Base-by-base conservation (phyloP, 2,888 invertebrate species). In the Pteria penguin region DNA sequence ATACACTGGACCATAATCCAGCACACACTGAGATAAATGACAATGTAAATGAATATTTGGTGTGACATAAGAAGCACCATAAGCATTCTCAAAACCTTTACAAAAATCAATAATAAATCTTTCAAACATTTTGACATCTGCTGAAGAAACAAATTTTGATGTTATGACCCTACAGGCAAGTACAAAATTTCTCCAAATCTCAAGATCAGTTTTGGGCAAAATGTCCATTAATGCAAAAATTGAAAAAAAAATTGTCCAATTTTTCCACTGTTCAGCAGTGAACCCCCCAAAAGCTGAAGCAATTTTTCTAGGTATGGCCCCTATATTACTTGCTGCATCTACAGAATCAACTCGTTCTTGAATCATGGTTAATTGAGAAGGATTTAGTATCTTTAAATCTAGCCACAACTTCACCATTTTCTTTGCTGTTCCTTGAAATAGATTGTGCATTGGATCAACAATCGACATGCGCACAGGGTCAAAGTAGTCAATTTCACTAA, bases 31-130 rank as follows among this genome's bases (percentile, higher is more conserved):
- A n/a, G 54, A 29, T 14, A 68, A 24, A 67, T 76, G 76, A 54
- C 67, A 72, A 61, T 76, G 76, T 5, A 76, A 26, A 29, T 68
- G 76, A 67, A 72, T 76, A 54, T 72, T 76, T n/a, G 72, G 57
- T 31, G 67, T 76, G 14, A 76, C 69, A 45, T 29, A 29, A 18
- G 57, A 32, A n/a, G 27, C 3, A n/a, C 68, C 72, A 68, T 68
- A 72, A 5, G 52, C 5, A 3, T 69, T n/a, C 22, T 75, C 57
- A 33, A 74, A 68, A 26, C 60, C 27, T 55, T 61, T 57, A 75
- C 69, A 70, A 63, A 65, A 72, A 14, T 66, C 54, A n/a, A 66
- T 24, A 29, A 73, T 22, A 18, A 54, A 33, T 4, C 32, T 52
- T 32, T 73, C 58, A 57, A 57, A 29, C 24, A 31, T 5, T 45